A percentile compares a stretch with the other conserved stretches of the same genome.
These are phyloP conservation scores for Babylonia areolata DNA, from an alignment of 1,140 invertebrate genomes.

Conservation along the genomic window DNA sequence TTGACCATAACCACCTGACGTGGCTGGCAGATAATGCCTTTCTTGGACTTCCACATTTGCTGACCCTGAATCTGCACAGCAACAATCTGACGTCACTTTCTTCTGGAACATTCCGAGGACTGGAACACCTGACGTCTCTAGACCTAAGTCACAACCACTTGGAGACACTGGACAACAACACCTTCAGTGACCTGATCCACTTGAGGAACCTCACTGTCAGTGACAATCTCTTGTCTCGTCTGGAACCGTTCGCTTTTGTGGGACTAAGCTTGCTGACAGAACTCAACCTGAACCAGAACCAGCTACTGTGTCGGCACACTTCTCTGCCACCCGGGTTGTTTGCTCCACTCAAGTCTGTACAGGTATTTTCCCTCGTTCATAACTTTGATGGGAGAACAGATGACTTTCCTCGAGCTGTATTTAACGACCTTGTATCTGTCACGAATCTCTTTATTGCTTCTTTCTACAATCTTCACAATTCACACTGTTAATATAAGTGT, in stretches of 20 bases:
- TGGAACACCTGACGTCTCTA: neutral
- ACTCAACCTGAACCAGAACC: constrained; percentile 5
- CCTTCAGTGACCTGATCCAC: neutral
- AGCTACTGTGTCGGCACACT: too few species aligned
- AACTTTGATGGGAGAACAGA: neutral
- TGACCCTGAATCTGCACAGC: neutral
- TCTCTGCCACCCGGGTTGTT: neutral
- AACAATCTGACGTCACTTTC: constrained; percentile 3
- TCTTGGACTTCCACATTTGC: neutral
- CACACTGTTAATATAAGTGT: neutral
- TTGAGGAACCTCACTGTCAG: neutral
- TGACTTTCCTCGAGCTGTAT: neutral
- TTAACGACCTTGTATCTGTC: neutral
- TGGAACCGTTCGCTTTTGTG: neutral
- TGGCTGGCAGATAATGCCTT: neutral
- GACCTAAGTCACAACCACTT: constrained; percentile 9
- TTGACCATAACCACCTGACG: neutral
- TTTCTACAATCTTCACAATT: neutral
- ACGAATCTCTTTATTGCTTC: neutral
- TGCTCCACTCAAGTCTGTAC: neutral
- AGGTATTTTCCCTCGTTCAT: neutral
- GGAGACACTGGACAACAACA: neutral
- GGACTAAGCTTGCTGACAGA: neutral
- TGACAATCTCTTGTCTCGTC: neutral
- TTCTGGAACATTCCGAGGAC: neutral